These are phyloP conservation scores for Asarcornis scutulata DNA, from an alignment of 2,113 vertebrate species.

Conservation along the genomic window DNA sequence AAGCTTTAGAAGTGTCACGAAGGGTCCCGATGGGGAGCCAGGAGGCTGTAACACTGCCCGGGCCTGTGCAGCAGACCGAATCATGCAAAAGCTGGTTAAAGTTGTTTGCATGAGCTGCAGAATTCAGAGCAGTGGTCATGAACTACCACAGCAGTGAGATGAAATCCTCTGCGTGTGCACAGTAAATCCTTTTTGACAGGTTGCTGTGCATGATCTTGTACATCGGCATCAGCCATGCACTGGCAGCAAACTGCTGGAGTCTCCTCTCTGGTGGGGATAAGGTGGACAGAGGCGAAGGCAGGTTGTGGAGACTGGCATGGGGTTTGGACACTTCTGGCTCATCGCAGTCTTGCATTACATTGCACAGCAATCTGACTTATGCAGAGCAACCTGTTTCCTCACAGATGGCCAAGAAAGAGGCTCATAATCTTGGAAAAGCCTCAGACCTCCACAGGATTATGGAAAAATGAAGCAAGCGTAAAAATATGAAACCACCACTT, in stretches of 20 bases:
- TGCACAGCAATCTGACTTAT: background rate
- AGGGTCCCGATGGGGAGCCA: background rate
- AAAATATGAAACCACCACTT: rapidly evolving
- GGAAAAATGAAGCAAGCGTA: background rate
- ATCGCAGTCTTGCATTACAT: background rate
- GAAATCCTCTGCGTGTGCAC: rapidly evolving
- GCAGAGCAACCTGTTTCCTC: background rate
- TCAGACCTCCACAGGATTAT: background rate
- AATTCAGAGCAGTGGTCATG: background rate
- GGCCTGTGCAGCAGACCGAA: background rate
- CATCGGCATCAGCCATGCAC: background rate
- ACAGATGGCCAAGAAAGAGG: rapidly evolving
- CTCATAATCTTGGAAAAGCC: background rate
- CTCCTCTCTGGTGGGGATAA: background rate
- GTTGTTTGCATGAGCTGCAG: background rate
- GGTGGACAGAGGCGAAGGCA: background rate
- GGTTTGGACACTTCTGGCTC: background rate
- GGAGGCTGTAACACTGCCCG: background rate
- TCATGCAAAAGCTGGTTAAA: rapidly evolving
- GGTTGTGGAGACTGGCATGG: background rate
- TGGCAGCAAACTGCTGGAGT: background rate
- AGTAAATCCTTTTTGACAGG: background rate
- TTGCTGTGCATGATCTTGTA: no score
- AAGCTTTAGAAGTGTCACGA: background rate
- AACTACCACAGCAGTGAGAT: background rate